Evolutionary conservation across 2,113 vertebrate genomes (phyloP).

Genomic region (Sciurus niger): DNA sequence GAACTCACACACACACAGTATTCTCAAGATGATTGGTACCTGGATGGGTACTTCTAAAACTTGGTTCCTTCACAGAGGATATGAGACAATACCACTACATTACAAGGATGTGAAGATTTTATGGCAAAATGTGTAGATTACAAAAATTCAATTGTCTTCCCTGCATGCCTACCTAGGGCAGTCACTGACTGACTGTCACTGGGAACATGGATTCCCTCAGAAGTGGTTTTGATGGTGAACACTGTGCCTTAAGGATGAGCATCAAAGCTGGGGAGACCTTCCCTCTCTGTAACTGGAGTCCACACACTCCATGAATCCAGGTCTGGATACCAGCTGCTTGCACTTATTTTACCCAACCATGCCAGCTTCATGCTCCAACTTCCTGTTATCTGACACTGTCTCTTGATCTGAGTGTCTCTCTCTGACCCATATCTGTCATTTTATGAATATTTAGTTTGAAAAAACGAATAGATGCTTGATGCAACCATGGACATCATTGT

Average conservation of each 20-base stretch:
- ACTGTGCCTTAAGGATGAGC: background rate
- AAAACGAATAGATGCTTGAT: constrained; percentile 33
- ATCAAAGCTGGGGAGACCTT: background rate
- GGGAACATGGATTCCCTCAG: background rate
- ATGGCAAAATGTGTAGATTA: background rate
- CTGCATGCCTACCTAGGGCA: background rate
- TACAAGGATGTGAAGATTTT: background rate
- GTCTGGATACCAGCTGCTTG: background rate
- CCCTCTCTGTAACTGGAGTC: background rate
- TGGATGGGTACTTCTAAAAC: constrained; percentile 10
- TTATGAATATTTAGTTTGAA: constrained; percentile 22
- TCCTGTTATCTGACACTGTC: background rate
- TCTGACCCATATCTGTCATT: background rate
- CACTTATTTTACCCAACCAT: background rate
- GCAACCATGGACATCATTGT: background rate
- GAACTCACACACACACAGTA: background rate
- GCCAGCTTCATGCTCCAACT: background rate
- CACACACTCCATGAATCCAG: background rate
- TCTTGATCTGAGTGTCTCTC: background rate
- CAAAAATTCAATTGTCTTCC: constrained; percentile 22
- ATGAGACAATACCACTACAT: background rate
- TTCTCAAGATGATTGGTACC: background rate
- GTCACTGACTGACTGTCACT: background rate
- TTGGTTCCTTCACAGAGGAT: background rate
- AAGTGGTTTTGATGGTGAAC: background rate